Percentiles rank a stretch among this genome's conserved stretches.
Evolutionary conservation across 2,888 invertebrate genomes (phyloP).

Genomic region (Eumerus sabulonum): DNA sequence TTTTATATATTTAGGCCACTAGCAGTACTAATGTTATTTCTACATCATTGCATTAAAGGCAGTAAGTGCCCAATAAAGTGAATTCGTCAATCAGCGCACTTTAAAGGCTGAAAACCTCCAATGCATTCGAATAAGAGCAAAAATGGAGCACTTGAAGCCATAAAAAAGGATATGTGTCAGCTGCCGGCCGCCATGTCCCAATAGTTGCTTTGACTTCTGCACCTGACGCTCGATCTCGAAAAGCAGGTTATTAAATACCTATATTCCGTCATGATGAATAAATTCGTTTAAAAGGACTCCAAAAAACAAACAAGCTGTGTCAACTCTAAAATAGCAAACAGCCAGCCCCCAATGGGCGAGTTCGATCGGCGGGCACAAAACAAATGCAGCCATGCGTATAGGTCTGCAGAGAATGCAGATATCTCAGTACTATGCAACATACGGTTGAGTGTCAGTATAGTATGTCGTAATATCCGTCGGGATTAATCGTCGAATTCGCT

Average conservation of each 20-base stretch:
- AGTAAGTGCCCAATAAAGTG: no score
- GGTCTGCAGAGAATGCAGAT: neutral
- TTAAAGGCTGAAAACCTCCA: no score
- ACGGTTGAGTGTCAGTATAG: no score
- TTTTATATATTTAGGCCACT: no score
- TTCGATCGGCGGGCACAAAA: conserved; percentile 2
- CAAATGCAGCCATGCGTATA: conserved; percentile 15
- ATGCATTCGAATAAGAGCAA: no score
- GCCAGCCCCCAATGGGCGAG: conserved; percentile 4
- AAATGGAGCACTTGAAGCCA: no score
- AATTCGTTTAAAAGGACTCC: conserved; percentile 49
- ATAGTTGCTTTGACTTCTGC: conserved; percentile 39
- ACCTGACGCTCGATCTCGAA: conserved; percentile 40
- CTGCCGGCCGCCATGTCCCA: conserved; percentile 35
- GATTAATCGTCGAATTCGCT: conserved; percentile 58
- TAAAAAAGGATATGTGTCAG: conserved; percentile 31
- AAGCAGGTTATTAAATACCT: conserved; percentile 56
- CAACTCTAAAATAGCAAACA: conserved; percentile 7
- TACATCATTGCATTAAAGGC: no score
- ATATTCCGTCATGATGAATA: conserved; percentile 57
- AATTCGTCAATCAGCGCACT: no score
- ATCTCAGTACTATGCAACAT: neutral
- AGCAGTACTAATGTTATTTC: no score
- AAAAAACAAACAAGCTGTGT: conserved; percentile 14
- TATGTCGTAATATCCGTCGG: conserved; percentile 52